Conservation (phyloP, 2,888 invertebrate species). For the Habrosyne pyritoides region DNA sequence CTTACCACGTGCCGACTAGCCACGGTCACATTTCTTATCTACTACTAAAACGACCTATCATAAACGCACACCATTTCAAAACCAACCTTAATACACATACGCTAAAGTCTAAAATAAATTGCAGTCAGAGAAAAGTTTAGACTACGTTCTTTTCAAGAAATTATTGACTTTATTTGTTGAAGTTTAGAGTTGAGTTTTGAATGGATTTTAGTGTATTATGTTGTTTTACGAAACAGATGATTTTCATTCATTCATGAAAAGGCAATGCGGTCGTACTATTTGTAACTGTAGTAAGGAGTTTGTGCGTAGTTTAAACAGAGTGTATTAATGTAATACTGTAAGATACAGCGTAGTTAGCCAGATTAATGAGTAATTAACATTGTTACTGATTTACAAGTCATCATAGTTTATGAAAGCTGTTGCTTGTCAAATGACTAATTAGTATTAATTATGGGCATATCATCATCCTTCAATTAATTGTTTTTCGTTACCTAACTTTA, state of each 20-base stretch:
- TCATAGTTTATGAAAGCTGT: neutral
- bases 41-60: neutral
- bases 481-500: too few relatives aligned
- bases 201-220: neutral
- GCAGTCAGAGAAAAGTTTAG: neutral
- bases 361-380: neutral
- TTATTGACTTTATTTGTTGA: neutral
- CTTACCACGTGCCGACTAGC: slow-evolving; percentile 22
- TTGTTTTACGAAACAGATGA: neutral
- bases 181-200: neutral
- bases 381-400: neutral
- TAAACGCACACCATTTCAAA: neutral
- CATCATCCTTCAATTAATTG: too few relatives aligned
- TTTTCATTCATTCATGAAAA: slow-evolving; percentile 1
- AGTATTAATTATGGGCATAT: too few relatives aligned
- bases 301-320: neutral
- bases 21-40: slow-evolving; percentile 15
- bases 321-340: neutral
- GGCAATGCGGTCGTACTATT: slow-evolving; percentile 1
- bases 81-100: neutral
- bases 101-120: neutral
- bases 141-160: neutral
- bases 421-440: neutral
- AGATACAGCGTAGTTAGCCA: neutral
- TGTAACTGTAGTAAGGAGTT: neutral